Conservation (phyloP, 1,140 invertebrate genomes). For the Centruroides sculpturatus region DNA sequence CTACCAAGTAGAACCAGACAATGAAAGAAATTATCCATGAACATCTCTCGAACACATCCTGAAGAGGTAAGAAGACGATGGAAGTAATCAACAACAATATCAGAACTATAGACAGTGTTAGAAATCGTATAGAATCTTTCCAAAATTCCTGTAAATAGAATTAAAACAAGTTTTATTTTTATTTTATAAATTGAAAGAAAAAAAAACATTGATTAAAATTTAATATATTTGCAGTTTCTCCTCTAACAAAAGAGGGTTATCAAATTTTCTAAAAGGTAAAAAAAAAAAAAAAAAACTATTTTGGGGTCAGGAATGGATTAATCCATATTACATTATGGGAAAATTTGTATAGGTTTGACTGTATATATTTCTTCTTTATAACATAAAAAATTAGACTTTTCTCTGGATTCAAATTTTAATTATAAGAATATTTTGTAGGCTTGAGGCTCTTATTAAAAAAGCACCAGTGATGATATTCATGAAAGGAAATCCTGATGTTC, state of each 20-base stretch:
- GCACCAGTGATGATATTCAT: conserved; percentile 90
- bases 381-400: no score
- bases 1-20: conserved; percentile 18
- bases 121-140: conserved; percentile 9
- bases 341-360: no score
- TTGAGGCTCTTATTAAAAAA: conserved; percentile 68
- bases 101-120: conserved; percentile 17
- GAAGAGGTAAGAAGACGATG: conserved; percentile 16
- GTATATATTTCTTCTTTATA: no score
- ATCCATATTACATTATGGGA: no score
- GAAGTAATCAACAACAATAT: conserved; percentile 16
- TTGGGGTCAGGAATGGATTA: no score
- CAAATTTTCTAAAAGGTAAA: not conserved
- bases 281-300: no score
- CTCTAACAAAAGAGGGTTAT: not conserved
- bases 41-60: conserved; percentile 14
- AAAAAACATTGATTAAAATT: not conserved
- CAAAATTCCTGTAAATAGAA: conserved; percentile 9
- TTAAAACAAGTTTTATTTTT: no score
- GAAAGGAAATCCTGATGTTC: conserved; percentile 72
- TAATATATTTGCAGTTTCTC: not conserved
- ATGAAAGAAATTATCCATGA: conserved; percentile 16
- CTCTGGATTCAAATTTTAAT: no score
- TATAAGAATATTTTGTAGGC: conserved; percentile 25
- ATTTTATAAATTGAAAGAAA: not conserved